Evolutionary conservation across 2,113 vertebrate species (phyloP).

Genomic region (Pseudorasbora parva): DNA sequence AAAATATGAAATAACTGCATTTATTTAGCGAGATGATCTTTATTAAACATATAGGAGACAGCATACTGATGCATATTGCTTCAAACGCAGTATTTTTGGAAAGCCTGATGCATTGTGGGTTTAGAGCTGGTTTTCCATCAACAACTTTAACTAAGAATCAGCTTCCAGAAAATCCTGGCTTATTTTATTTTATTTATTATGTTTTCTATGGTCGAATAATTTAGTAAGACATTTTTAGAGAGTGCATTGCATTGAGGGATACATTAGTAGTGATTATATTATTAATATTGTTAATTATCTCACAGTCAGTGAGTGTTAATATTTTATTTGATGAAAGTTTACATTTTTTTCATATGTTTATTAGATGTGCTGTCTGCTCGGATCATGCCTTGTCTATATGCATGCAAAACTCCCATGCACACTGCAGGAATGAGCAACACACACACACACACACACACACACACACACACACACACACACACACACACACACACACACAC

Average conservation of each 20-base stretch:
- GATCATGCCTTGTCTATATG: neutral
- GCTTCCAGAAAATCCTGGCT: slow-evolving; percentile 65
- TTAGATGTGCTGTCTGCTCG: no score
- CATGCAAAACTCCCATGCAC: neutral
- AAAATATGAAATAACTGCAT: no score
- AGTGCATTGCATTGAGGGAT: neutral
- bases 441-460: neutral
- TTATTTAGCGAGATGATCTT: no score
- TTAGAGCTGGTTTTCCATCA: slow-evolving; percentile 67
- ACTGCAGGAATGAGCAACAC: neutral
- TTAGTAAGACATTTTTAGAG: no score
- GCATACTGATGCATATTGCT: no score
- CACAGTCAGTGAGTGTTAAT: neutral
- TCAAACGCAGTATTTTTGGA: no score
- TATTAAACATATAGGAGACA: no score
- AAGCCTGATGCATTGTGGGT: no score
- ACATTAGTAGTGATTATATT: neutral
- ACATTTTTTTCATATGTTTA: no score
- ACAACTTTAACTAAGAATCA: slow-evolving; percentile 99
- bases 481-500: no score
- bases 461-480: no score
- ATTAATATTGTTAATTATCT: neutral
- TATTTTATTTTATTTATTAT: neutral
- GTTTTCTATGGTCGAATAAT: no score
- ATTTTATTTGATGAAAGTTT: neutral